phyloP scores from a whole-genome alignment of 1,140 invertebrate genomes.

The Lordiphosa stackelbergi region DNA sequence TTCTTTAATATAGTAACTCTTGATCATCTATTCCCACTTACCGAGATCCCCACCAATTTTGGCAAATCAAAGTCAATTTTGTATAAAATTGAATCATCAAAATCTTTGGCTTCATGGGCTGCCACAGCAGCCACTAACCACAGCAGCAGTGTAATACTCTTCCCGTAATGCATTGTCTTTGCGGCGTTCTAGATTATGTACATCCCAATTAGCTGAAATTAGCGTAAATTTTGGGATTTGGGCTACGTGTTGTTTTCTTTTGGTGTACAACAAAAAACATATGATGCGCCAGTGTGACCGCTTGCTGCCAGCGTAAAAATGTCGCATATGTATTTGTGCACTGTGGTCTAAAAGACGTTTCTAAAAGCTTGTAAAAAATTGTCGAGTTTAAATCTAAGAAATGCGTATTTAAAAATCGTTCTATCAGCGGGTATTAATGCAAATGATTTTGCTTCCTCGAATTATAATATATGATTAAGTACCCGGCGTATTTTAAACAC shows the following conservation, averaged over 20 bases:
- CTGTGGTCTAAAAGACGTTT: background rate
- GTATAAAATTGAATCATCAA: constrained; percentile 89
- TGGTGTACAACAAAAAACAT: constrained; percentile 2
- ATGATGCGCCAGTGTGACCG: background rate
- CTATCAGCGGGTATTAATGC: no score
- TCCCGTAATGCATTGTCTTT: constrained; percentile 14
- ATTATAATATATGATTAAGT: no score
- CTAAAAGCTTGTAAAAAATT: background rate
- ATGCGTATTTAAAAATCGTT: no score
- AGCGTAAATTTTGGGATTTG: background rate
- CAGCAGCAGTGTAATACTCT: constrained; percentile 15
- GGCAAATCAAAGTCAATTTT: constrained; percentile 89
- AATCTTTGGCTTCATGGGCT: constrained; percentile 82
- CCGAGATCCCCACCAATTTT: constrained; percentile 47
- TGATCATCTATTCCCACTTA: constrained; percentile 20
- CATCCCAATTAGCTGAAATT: background rate
- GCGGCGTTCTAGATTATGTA: background rate
- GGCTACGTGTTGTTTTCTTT: constrained; percentile 7
- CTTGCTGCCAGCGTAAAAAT: background rate
- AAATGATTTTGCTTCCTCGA: no score
- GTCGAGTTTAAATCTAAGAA: background rate
- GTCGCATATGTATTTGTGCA: background rate
- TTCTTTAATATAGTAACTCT: background rate
- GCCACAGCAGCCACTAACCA: constrained; percentile 12
- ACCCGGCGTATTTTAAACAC: no score